Percentiles rank a stretch among this genome's conserved stretches.
Conservation (phyloP, 2,113 vertebrate genomes). For the Taxidea taxus region DNA sequence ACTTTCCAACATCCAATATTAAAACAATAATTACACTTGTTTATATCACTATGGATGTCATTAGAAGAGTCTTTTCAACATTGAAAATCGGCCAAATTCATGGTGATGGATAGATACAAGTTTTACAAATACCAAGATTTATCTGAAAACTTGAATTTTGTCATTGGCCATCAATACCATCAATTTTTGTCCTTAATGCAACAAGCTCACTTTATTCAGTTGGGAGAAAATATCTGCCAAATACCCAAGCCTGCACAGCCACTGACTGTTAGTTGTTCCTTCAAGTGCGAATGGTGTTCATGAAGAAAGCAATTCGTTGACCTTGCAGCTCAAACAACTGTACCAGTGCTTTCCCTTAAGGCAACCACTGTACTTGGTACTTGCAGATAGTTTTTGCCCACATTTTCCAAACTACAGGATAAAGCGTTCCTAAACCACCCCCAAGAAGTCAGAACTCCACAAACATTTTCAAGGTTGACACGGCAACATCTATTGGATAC, state of each 20-base stretch:
- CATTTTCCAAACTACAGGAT: not conserved
- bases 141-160: not conserved
- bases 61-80: not conserved
- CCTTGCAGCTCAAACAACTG: not conserved
- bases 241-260: not conserved
- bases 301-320: not conserved
- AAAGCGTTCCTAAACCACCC: not conserved
- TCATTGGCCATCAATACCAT: not conserved
- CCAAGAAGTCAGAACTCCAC: not conserved
- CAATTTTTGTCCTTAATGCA: not conserved
- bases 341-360: not conserved
- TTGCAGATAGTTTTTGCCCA: not conserved
- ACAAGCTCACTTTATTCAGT: not conserved
- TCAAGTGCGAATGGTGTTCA: not conserved
- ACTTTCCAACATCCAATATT: not conserved
- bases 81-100: not conserved
- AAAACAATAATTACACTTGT: not conserved
- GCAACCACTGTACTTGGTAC: accelerated
- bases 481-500: not conserved
- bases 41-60: not conserved
- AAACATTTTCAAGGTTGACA: not conserved
- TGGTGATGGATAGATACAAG: not conserved
- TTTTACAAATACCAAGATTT: not conserved
- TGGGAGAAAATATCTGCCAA: not conserved
- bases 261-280: not conserved